These are phyloP conservation scores for Salticus scenicus DNA, from an alignment of 2,888 invertebrate genomes.

Conservation along the genomic window DNA sequence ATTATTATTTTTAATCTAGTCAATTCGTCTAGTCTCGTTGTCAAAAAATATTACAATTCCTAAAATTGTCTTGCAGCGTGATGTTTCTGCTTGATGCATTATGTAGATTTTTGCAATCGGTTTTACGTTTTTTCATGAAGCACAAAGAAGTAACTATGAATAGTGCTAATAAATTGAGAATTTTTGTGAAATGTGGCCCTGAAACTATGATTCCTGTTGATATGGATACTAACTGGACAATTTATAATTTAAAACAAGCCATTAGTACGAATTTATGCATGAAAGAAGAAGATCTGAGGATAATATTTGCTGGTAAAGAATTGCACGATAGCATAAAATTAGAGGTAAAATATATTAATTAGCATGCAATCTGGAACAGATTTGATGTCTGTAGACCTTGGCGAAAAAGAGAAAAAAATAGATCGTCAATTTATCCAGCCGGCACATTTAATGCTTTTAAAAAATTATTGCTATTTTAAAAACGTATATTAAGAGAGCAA, in stretches of 20 bases:
- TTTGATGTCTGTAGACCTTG: too few relatives aligned
- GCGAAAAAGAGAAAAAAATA: too few relatives aligned
- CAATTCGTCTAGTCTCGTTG: too few relatives aligned
- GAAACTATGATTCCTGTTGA: constrained; percentile 50
- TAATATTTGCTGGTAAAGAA: constrained; percentile 79
- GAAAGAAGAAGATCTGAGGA: constrained; percentile 56
- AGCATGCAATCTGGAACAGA: too few relatives aligned
- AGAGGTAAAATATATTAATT: constrained; percentile 80
- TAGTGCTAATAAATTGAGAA: constrained; percentile 38
- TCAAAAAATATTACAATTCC: too few relatives aligned
- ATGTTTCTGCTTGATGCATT: constrained; percentile 43
- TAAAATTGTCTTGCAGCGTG: background rate
- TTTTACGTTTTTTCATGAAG: constrained; percentile 26
- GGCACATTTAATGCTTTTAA: too few relatives aligned
- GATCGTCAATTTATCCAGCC: too few relatives aligned
- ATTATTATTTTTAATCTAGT: too few relatives aligned
- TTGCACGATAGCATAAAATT: constrained; percentile 83
- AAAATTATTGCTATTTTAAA: too few relatives aligned
- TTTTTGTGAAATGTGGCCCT: constrained; percentile 58
- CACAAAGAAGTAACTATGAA: constrained; percentile 16
- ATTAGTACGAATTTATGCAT: constrained; percentile 45
- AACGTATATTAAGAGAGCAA: too few relatives aligned
- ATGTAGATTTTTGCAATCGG: constrained; percentile 27
- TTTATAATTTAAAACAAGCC: constrained; percentile 51
- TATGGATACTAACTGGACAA: constrained; percentile 60